Base-by-base conservation (phyloP, 2,888 invertebrate genomes). In the Eubasilissa splendida region DNA sequence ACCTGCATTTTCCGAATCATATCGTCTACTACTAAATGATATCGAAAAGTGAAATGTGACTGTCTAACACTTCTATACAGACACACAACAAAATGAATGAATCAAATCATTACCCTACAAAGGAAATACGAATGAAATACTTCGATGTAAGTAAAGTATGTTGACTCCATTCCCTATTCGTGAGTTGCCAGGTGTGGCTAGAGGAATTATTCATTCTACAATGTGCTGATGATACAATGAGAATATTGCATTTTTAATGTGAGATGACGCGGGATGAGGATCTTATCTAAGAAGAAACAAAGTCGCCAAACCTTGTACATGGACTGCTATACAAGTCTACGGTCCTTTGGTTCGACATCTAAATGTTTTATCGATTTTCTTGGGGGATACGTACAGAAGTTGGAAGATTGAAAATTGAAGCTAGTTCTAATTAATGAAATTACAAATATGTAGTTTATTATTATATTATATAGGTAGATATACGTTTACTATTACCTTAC, bases 351-450 rank as follows among this genome's bases (percentile, higher is more conserved):
- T 75, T 75, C 60, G 52, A 60, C 50, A 60, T 75, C 75, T 60
- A 60, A 50, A 50, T 59, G 22, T 54, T 71, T 71, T n/a, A 10
- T 63, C n/a, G 63, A 22, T 14, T 22, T 63, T 58, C 42, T 42
- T 56, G 7, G 33, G 65, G 50, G 66, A 74, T 68, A 77, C 80
- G 60, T 80, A 33, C 65, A 68, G 80, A 80, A 80, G 22, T 80
- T 82, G 80, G 22, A 80, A 82, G 79, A 82, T 77, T 75, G 80
- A 80, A 82, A 82, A 78, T 66, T 82, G 74, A 78, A 80, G 78
- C 82, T 82, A 82, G 74, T 50, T 71, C 80, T 76, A 80, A 68
- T 63, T 76, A 79, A 77, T 75, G 68, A 71, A 77, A 80, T 80
- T 80, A 77, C 81, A 75, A 80, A 63, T 73, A 80, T 68, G 68